A percentile compares a stretch with the other conserved stretches of the same genome.
Evolutionary conservation across 2,888 invertebrate species (phyloP).

Genomic region (Leptopilina syphax): DNA sequence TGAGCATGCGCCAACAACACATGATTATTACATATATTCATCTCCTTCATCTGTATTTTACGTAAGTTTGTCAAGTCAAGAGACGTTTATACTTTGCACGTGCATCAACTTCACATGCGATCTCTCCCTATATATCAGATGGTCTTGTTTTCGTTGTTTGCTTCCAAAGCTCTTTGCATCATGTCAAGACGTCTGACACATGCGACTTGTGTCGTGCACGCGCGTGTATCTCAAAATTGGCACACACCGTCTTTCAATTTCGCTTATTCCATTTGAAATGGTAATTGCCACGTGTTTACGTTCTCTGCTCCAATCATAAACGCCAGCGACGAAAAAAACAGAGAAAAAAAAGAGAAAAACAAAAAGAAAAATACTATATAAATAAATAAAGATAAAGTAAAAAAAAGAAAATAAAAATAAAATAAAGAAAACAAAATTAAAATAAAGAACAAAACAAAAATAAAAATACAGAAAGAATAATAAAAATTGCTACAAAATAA

Average conservation of each 20-base stretch:
- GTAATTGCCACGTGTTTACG: neutral
- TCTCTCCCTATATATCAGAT: slow-evolving; percentile 59
- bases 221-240: slow-evolving; percentile 51
- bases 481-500: too few relatives aligned
- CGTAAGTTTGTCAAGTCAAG: slow-evolving; percentile 52
- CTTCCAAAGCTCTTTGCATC: slow-evolving; percentile 58
- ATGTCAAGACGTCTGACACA: slow-evolving; percentile 66
- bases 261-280: slow-evolving; percentile 1
- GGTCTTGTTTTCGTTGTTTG: slow-evolving; percentile 68
- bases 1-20: slow-evolving; percentile 24
- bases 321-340: neutral
- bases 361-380: too few relatives aligned
- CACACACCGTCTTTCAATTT: slow-evolving; percentile 42
- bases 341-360: neutral
- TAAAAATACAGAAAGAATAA: too few relatives aligned
- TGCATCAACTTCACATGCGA: slow-evolving; percentile 51
- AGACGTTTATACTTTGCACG: slow-evolving; percentile 64
- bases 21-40: slow-evolving; percentile 42
- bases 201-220: slow-evolving; percentile 56
- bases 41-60: slow-evolving; percentile 28
- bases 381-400: too few relatives aligned
- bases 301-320: neutral
- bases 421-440: too few relatives aligned
- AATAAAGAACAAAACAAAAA: too few relatives aligned
- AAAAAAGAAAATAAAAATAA: too few relatives aligned